Base-by-base conservation (phyloP, 2,113 vertebrate genomes). In the Mungos mungo region DNA sequence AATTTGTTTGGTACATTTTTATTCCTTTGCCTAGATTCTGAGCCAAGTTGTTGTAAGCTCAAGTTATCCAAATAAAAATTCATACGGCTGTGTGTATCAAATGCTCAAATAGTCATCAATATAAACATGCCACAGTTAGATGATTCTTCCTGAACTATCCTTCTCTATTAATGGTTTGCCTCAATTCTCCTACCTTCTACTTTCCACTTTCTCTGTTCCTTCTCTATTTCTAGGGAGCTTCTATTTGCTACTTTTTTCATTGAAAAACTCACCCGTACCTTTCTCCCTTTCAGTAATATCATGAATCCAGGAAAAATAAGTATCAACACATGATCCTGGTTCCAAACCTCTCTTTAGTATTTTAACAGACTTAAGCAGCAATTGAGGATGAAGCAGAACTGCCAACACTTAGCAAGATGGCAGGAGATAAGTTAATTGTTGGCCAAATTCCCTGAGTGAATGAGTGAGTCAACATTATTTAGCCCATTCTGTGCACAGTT, bases 41-140 rank as follows among this genome's bases (percentile, higher is more conserved):
- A 98, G 93, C 92, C 96, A 96, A 96, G 72, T 93, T 91, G 83
- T 72, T 94, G 31, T 79, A 89, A 95, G 92, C 80, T 29, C 88
- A 93, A 93, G 71, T 85, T 86, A 96, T 95, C 92, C 72, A 97
- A 97, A 93, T 97, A 93, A 89, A 96, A 97, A 93, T 96, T 96
- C 66, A 85, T 79, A 93, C 97, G 89, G 76, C 91, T 97, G 90
- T 45, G 90, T 45, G 33, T 91, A 93, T 90, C 92, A 97, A 77
- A 96, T 69, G 65, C 65, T 82, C 79, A 88, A 93, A 83, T 83
- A 95, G 93, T 79, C 77, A 68, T 80, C 92, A 88, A 25, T 69
- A 72, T 71, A 96, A 94, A 96, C 85, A 81, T 23, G 25, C 45
- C 8, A 45, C 41, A 33, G 63, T 93, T 63, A 83, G 84, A 76